These are phyloP conservation scores for Troilus luridus DNA, from an alignment of 2,888 invertebrate genomes.

Conservation along the genomic window DNA sequence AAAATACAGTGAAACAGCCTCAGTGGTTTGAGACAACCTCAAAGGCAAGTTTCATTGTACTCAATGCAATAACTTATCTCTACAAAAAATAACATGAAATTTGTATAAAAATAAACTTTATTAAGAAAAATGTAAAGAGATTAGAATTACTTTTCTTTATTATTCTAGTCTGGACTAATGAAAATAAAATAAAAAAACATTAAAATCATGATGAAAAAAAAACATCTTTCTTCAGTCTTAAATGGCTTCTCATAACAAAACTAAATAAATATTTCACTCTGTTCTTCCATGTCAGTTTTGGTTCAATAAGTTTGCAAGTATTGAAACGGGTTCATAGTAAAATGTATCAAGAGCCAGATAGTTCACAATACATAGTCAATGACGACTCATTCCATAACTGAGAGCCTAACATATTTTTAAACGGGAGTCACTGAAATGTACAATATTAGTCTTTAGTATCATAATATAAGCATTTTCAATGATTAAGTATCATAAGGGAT, in stretches of 20 bases:
- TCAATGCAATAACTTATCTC: conserved; percentile 38
- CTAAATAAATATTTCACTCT: background rate
- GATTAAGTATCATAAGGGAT: background rate
- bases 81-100: conserved; percentile 31
- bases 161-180: background rate
- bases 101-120: conserved; percentile 38
- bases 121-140: conserved; percentile 14
- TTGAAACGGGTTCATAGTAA: conserved; percentile 15
- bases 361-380: background rate
- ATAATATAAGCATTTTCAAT: background rate
- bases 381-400: conserved; percentile 6
- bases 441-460: conserved; percentile 30
- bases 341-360: background rate
- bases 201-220: background rate
- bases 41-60: background rate
- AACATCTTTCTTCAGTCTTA: background rate
- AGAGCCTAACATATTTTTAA: conserved; percentile 43
- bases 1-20: conserved; percentile 13
- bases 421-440: conserved; percentile 45
- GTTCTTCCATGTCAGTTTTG: conserved; percentile 30
- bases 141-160: background rate
- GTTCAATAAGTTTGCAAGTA: conserved; percentile 29
- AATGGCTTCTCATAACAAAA: background rate
- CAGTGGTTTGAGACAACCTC: background rate
- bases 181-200: background rate